Base-by-base conservation (phyloP, 1,140 invertebrate genomes). In the Limonius californicus region DNA sequence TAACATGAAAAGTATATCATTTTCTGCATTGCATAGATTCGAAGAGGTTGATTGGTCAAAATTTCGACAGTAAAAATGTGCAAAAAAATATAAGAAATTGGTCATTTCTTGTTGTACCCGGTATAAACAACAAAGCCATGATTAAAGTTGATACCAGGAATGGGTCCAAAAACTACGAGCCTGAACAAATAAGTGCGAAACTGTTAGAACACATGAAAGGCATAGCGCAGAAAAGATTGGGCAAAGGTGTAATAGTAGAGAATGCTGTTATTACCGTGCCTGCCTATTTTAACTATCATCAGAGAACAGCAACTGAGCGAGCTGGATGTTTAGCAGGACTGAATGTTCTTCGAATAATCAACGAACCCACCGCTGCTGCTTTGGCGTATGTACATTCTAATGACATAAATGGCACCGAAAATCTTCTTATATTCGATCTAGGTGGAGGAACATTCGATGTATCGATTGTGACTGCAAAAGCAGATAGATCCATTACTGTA, bases 301-400 rank as follows among this genome's bases (percentile, higher is more conserved):
- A 97, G 76, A 82, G 95, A 80, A 94, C 96, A 80, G 94, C 94
- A n/a, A 81, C 59, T 19, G 35, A 20, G 6, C 94, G 98, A 84
- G 95, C 95, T 68, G 95, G 96, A 66, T 94, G 98, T 79, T 98
- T 99, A 77, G 78, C 97, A 58, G 97, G 97, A 78, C 15, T 50
- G 4, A 50, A 50, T 14, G 96, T 98, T 11, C 78, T 98, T 20
- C 82, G 96, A 76, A 95, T 99, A 2, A 97, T 99, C 69, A 98
- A 98, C 78, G 96, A 98, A 77, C 96, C 96, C 1, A 98, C 96
- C 7, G 96, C 96, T 53, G 96, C 96, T 62, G 96, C 96, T 57
- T 80, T 99, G 16, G 96, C 97, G 35, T 99, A 98, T 79, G 96
- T 95, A 56, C 91, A 98, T 89, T 94, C 98, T 76, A 98, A 98